Percentiles rank a stretch among this genome's conserved stretches.
Evolutionary conservation across 2,113 vertebrate species (phyloP).

Genomic region (Nothocercus nigrocapillus): DNA sequence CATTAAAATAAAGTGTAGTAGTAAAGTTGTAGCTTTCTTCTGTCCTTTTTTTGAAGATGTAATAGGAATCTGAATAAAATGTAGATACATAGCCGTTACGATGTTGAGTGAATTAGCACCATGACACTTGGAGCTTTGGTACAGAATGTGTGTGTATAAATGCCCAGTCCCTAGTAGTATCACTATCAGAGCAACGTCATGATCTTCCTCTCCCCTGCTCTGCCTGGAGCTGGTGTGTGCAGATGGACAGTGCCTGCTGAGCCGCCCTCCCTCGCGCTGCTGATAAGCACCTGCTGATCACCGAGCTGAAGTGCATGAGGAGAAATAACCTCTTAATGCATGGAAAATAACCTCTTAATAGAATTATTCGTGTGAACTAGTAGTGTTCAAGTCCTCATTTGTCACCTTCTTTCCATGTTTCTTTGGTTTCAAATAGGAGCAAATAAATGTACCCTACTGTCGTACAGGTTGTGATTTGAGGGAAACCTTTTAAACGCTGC

Average conservation of each 20-base stretch:
- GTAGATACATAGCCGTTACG: not conserved
- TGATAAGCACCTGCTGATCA: not conserved
- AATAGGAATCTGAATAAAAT: not conserved
- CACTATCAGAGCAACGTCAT: not conserved
- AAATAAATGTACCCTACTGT: not conserved
- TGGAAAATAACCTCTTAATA: not conserved
- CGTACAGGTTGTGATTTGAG: not conserved
- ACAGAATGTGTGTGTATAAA: not conserved
- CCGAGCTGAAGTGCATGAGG: not conserved
- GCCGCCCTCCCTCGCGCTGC: not conserved
- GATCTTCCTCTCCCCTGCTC: not conserved
- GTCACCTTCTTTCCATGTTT: not conserved
- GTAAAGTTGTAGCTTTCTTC: not conserved
- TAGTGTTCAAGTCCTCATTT: not conserved
- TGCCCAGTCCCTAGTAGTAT: not conserved
- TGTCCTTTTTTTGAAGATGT: not conserved
- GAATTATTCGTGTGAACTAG: not conserved
- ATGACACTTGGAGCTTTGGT: not conserved
- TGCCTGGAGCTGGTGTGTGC: not conserved
- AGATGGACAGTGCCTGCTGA: not conserved
- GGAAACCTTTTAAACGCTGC: not conserved
- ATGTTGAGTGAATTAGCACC: not conserved
- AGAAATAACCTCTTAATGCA: not conserved
- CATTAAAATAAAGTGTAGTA: constrained; percentile 42
- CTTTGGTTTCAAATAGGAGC: not conserved